Evolutionary conservation across 1,140 invertebrate genomes (phyloP).

Genomic region (Trichomalopsis sarcophagae): DNA sequence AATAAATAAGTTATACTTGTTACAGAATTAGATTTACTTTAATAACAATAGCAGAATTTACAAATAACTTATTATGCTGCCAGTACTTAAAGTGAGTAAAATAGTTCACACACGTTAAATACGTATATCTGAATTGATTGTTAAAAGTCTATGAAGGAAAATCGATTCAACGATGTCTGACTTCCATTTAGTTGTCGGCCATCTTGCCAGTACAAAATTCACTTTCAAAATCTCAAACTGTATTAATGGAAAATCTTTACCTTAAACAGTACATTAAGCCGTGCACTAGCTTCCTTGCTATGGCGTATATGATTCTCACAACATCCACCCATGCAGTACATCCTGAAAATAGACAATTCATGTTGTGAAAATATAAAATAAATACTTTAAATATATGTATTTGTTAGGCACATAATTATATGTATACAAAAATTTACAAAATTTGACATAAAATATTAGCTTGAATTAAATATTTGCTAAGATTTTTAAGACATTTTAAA

Average conservation of each 20-base stretch:
- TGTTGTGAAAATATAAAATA: conserved; percentile 35
- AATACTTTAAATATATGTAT: background rate
- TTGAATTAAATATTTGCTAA: conserved; percentile 14
- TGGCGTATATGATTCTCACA: conserved; percentile 19
- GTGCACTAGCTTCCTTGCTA: conserved; percentile 46
- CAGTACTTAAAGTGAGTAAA: conserved; percentile 25
- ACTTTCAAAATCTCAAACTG: conserved; percentile 53
- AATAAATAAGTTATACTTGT: conserved; percentile 46
- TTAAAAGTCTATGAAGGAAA: conserved; percentile 24
- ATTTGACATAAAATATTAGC: conserved; percentile 47
- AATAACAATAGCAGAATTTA: conserved; percentile 45
- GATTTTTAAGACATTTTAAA: conserved; percentile 32
- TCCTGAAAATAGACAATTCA: conserved; percentile 71
- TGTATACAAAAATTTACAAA: conserved; percentile 35
- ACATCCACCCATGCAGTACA: conserved; percentile 1
- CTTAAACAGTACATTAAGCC: conserved; percentile 71
- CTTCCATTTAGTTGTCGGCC: conserved; percentile 31
- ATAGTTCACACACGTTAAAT: conserved; percentile 14
- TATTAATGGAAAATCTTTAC: conserved; percentile 73
- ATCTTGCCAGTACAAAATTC: conserved; percentile 42
- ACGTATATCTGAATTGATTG: conserved; percentile 46
- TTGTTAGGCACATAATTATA: conserved; percentile 52
- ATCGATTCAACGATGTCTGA: conserved; percentile 26
- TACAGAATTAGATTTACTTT: conserved; percentile 38
- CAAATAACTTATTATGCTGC: conserved; percentile 42